phyloP scores from a whole-genome alignment of 2,113 vertebrate genomes.

The Callionymus lyra region DNA sequence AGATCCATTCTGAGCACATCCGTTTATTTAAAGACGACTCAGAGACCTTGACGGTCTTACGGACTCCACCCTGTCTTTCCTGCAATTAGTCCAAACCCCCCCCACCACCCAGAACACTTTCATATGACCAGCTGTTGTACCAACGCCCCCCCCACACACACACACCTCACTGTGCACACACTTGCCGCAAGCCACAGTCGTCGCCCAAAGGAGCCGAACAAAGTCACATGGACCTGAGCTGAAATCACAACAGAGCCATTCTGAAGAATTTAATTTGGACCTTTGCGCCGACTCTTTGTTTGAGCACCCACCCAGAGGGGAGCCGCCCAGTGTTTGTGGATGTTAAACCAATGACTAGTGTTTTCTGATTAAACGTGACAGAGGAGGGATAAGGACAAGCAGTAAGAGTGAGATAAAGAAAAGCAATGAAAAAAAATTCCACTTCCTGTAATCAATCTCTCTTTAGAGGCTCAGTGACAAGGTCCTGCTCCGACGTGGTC shows the following conservation, averaged over 20 bases:
- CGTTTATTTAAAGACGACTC: conserved; percentile 9
- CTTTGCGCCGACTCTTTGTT: conserved; percentile 15
- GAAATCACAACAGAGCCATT: conserved; percentile 21
- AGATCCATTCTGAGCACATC: too few relatives aligned
- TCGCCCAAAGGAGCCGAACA: not conserved
- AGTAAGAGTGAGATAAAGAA: conserved; percentile 16
- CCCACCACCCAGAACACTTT: conserved; percentile 6
- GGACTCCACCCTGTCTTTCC: not conserved
- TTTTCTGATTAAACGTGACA: conserved; percentile 21
- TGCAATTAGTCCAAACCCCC: conserved; percentile 7
- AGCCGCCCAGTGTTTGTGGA: conserved; percentile 13
- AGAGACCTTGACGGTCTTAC: not conserved
- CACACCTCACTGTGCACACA: conserved; percentile 2
- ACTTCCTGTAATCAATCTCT: conserved; percentile 61
- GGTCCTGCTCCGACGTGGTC: conserved; percentile 49
- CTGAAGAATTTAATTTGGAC: conserved; percentile 31
- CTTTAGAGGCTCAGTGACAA: conserved; percentile 48
- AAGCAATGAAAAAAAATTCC: conserved; percentile 25
- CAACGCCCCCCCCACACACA: not conserved
- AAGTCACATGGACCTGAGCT: conserved; percentile 6
- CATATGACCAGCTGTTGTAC: conserved; percentile 25
- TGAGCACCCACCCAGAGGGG: conserved; percentile 28
- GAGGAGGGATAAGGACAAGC: conserved; percentile 26
- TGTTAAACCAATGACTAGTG: conserved; percentile 6
- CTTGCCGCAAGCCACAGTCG: not conserved